phyloP scores from a whole-genome alignment of 2,113 vertebrate genomes.

The Donacobius atricapilla region DNA sequence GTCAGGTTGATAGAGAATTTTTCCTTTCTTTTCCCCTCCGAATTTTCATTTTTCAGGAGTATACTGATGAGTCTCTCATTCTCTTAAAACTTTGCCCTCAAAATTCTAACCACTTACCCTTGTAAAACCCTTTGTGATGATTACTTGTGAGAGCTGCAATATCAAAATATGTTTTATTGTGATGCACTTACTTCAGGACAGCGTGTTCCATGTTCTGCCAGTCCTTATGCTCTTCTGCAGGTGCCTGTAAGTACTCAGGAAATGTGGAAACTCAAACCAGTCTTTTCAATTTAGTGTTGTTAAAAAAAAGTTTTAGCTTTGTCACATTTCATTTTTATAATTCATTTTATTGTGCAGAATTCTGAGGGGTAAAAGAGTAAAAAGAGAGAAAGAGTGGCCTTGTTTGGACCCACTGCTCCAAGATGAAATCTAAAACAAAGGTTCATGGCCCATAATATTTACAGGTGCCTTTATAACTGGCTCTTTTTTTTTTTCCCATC shows the following conservation, averaged over 20 bases:
- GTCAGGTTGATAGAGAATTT: not conserved
- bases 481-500: accelerated
- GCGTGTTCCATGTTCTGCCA: not conserved
- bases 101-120: not conserved
- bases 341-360: not conserved
- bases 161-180: not conserved
- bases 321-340: not conserved
- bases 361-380: not conserved
- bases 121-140: not conserved
- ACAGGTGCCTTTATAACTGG: not conserved
- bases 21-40: not conserved
- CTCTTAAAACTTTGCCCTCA: not conserved
- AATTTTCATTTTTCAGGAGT: not conserved
- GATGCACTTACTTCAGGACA: not conserved
- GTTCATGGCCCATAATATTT: not conserved
- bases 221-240: conserved; percentile 2
- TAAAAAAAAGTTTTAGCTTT: not conserved
- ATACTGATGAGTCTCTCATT: not conserved
- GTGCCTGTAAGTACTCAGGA: not conserved
- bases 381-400: not conserved
- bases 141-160: not conserved
- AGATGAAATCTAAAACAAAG: not conserved
- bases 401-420: not conserved
- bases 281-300: not conserved
- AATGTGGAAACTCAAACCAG: not conserved